phyloP scores from a whole-genome alignment of 2,888 invertebrate genomes.

The Julus scanicus region DNA sequence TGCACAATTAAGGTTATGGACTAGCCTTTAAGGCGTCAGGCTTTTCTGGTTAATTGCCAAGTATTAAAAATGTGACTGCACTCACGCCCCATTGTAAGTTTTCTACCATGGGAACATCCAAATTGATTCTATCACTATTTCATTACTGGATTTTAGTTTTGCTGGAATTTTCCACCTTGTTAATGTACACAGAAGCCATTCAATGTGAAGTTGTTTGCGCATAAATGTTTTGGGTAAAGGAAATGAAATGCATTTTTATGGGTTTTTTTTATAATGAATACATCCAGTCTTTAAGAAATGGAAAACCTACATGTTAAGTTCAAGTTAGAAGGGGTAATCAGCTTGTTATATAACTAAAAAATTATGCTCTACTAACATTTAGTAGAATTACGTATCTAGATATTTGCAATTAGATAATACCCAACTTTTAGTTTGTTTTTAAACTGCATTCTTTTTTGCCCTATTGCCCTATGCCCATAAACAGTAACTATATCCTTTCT shows the following conservation, averaged over 20 bases:
- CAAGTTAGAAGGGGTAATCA: too few species aligned
- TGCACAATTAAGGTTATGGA: not conserved
- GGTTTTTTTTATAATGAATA: not conserved
- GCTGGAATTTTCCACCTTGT: not conserved
- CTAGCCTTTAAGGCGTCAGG: not conserved
- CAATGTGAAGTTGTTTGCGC: not conserved
- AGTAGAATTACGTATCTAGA: too few species aligned
- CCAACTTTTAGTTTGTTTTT: too few species aligned
- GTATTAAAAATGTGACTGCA: not conserved
- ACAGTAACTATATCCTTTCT: not conserved
- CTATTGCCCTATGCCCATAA: not conserved
- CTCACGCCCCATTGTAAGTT: not conserved
- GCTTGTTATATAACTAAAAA: too few species aligned
- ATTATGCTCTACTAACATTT: too few species aligned
- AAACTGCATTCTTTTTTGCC: too few species aligned
- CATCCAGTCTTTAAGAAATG: too few species aligned
- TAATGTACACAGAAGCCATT: conserved; percentile 20
- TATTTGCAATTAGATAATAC: too few species aligned
- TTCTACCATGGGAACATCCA: not conserved
- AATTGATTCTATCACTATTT: not conserved
- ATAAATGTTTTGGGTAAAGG: not conserved
- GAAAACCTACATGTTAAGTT: too few species aligned
- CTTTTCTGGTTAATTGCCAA: not conserved
- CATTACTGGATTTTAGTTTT: not conserved
- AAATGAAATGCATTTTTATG: conserved; percentile 7